These are phyloP conservation scores for Labrus mixtus DNA, from an alignment of 2,113 vertebrate genomes.

Conservation along the genomic window DNA sequence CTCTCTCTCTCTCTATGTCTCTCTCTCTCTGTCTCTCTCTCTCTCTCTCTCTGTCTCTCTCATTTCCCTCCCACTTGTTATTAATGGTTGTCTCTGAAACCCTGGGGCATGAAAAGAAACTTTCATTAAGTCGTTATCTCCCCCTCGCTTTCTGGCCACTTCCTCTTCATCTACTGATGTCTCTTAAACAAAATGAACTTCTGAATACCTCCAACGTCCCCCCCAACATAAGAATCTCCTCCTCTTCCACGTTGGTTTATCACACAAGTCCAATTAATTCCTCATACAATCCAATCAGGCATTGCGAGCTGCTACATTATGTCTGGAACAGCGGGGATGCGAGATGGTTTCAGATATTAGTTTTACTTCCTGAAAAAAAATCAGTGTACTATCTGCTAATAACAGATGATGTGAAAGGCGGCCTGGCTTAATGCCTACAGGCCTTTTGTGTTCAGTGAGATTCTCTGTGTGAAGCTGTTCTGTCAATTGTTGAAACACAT, in stretches of 20 bases:
- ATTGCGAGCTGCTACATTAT: conserved; percentile 43
- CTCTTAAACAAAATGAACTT: conserved; percentile 71
- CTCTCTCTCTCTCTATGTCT: too few species aligned
- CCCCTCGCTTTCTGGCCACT: conserved; percentile 42
- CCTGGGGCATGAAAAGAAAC: conserved; percentile 48
- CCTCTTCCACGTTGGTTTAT: conserved; percentile 41
- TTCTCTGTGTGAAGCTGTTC: conserved; percentile 37
- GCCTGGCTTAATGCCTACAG: conserved; percentile 10
- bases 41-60: conserved; percentile 13
- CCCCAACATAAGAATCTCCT: conserved; percentile 31
- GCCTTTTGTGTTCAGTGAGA: conserved; percentile 48
- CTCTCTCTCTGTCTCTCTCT: too few species aligned
- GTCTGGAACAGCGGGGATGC: conserved; percentile 5
- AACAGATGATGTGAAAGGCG: conserved; percentile 35
- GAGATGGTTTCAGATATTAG: conserved; percentile 49
- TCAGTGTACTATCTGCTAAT: conserved; percentile 42
- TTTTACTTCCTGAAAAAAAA: conserved; percentile 55
- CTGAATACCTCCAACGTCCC: conserved; percentile 43
- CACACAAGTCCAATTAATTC: conserved; percentile 66
- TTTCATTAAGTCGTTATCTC: conserved; percentile 70
- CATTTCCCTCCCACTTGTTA: conserved; percentile 44
- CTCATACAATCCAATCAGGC: conserved; percentile 54
- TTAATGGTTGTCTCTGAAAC: conserved; percentile 57
- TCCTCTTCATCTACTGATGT: conserved; percentile 53
- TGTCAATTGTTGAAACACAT: conserved; percentile 38